phyloP scores from a whole-genome alignment of 92 coral and sea anemone species.

The Zoanthus sansibaricus region DNA sequence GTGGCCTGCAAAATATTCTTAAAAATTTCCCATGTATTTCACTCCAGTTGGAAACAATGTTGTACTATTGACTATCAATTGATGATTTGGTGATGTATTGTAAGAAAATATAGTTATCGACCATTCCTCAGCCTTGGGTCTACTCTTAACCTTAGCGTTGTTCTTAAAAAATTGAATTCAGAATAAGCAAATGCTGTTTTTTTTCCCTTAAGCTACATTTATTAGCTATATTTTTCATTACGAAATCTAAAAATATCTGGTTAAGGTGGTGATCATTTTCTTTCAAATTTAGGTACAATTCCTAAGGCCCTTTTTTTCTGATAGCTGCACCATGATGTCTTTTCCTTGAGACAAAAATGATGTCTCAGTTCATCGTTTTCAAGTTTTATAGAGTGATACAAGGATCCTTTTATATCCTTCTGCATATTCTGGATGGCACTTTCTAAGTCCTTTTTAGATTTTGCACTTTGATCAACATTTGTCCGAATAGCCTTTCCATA shows the following conservation, averaged over 20 bases:
- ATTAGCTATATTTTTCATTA: neutral
- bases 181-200: too few relatives aligned
- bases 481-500: conserved; percentile 12
- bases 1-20: too few relatives aligned
- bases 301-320: neutral
- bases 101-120: too few relatives aligned
- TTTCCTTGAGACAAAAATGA: neutral
- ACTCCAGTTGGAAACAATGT: too few relatives aligned
- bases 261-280: neutral
- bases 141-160: too few relatives aligned
- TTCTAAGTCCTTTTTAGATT: neutral
- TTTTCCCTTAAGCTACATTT: too few relatives aligned
- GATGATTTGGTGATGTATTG: too few relatives aligned
- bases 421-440: neutral
- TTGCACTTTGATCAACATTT: conserved; percentile 5
- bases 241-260: neutral
- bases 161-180: too few relatives aligned
- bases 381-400: neutral
- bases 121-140: too few relatives aligned
- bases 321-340: neutral
- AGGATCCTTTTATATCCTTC: neutral
- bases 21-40: too few relatives aligned
- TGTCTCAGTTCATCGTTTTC: conserved; percentile 1
- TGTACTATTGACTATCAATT: too few relatives aligned
- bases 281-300: neutral